phyloP scores from a whole-genome alignment of 35 echinoderm and acorn worm species.

The Heliocidaris erythrogramma region DNA sequence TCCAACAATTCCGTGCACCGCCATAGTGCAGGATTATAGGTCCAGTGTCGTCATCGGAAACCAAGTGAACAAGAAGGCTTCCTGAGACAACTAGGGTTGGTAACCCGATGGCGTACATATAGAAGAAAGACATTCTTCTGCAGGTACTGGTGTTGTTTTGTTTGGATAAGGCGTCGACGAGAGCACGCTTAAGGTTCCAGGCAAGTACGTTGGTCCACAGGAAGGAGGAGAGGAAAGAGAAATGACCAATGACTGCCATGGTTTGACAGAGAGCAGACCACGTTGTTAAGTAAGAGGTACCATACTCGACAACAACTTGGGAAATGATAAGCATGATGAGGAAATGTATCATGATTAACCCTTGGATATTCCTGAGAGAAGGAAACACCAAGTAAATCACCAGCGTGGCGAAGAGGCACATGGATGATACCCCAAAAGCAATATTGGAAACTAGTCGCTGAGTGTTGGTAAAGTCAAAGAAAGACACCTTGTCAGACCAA shows the following conservation, averaged over 20 bases:
- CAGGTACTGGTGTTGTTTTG: neutral
- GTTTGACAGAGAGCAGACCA: conserved; percentile 33
- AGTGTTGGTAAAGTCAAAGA: conserved; percentile 24
- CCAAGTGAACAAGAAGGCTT: neutral
- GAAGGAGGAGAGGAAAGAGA: conserved; percentile 11
- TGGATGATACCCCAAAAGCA: conserved; percentile 29
- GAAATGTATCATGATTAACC: conserved; percentile 22
- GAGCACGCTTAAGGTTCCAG: conserved; percentile 25
- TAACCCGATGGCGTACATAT: neutral
- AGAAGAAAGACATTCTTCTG: neutral
- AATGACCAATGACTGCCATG: neutral
- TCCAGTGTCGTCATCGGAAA: neutral
- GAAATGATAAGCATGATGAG: neutral
- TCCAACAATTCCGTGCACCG: conserved; percentile 40
- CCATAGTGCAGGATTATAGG: neutral
- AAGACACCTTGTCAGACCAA: neutral
- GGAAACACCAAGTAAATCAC: conserved; percentile 5
- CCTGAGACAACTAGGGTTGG: neutral
- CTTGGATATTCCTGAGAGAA: conserved; percentile 35
- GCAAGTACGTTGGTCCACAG: conserved; percentile 37
- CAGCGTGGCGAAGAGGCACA: conserved; percentile 32
- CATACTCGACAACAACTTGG: conserved; percentile 38
- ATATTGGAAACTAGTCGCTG: neutral
- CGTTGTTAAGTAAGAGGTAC: neutral
- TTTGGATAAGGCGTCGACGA: neutral